phyloP scores from a whole-genome alignment of 2,797 vertebrate genomes.

The Typhlichthys eigenmanni region DNA sequence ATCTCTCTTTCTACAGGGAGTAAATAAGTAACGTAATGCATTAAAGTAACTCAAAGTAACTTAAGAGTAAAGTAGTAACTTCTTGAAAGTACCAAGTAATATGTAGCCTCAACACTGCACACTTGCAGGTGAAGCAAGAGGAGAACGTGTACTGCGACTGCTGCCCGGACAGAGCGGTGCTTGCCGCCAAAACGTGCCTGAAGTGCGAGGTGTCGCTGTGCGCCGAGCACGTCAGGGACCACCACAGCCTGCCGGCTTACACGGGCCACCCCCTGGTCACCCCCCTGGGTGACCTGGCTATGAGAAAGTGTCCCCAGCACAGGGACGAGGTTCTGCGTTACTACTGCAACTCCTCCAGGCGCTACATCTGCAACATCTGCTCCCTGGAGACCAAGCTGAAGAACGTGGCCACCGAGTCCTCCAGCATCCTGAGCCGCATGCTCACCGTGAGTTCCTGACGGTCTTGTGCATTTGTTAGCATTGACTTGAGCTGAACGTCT shows the following conservation, averaged over 20 bases:
- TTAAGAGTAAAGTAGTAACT: too few species aligned
- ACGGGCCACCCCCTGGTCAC: slow-evolving; percentile 59
- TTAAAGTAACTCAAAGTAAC: too few species aligned
- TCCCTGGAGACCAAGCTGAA: slow-evolving; percentile 48
- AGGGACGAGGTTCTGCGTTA: slow-evolving; percentile 55
- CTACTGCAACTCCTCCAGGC: slow-evolving; percentile 59
- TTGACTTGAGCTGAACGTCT: too few species aligned
- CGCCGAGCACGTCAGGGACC: slow-evolving; percentile 50
- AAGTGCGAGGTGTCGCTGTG: slow-evolving; percentile 71
- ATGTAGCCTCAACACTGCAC: neutral
- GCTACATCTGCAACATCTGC: slow-evolving; percentile 68
- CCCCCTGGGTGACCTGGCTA: slow-evolving; percentile 48
- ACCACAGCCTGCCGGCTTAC: slow-evolving; percentile 56
- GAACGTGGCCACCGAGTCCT: slow-evolving; percentile 25
- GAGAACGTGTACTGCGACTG: slow-evolving; percentile 57
- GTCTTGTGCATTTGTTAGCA: neutral
- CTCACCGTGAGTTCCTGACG: slow-evolving; percentile 55
- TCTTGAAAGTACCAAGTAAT: too few species aligned
- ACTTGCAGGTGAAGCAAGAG: slow-evolving; percentile 27
- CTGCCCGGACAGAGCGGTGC: slow-evolving; percentile 26
- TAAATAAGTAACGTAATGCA: too few species aligned
- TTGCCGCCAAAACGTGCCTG: slow-evolving; percentile 55
- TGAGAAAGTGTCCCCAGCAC: slow-evolving; percentile 62
- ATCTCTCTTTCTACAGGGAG: too few species aligned
- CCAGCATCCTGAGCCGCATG: slow-evolving; percentile 39